Conservation (phyloP, 2,113 vertebrate species). For the Gasterosteus nipponicus region DNA sequence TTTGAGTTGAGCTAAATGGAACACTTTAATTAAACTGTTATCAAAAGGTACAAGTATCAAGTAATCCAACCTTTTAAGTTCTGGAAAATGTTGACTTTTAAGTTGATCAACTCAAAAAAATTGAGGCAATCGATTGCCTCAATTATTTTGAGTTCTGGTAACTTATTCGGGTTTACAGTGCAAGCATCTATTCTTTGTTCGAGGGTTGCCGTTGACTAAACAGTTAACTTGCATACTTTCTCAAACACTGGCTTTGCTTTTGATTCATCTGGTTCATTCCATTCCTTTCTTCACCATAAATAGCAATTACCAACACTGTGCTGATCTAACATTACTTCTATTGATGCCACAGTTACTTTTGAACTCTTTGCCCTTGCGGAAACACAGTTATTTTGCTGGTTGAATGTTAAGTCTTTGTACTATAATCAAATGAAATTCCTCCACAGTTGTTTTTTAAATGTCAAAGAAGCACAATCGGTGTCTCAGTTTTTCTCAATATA, state of each 20-base stretch:
- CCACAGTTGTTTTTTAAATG: not conserved
- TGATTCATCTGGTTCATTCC: not conserved
- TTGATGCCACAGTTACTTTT: not conserved
- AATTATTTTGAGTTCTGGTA: too few relatives aligned
- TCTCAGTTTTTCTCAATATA: not conserved
- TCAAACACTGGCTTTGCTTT: slow-evolving; percentile 18
- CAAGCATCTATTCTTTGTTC: slow-evolving; percentile 19
- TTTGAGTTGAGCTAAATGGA: too few relatives aligned
- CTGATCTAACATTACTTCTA: not conserved
- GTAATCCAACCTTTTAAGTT: too few relatives aligned
- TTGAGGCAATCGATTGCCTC: too few relatives aligned
- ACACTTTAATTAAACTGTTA: too few relatives aligned
- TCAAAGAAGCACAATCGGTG: not conserved
- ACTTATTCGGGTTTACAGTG: too few relatives aligned
- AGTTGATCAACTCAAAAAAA: too few relatives aligned
- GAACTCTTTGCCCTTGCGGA: not conserved
- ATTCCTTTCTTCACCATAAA: not conserved
- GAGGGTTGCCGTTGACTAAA: slow-evolving; percentile 13
- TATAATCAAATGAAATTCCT: not conserved
- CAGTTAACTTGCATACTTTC: slow-evolving; percentile 7
- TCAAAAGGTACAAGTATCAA: too few relatives aligned
- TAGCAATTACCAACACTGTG: not conserved
- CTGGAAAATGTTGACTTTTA: too few relatives aligned
- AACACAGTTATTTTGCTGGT: not conserved
- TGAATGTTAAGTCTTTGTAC: not conserved